These are phyloP conservation scores for Telenomus remus DNA, from an alignment of 1,140 invertebrate genomes.

Conservation along the genomic window DNA sequence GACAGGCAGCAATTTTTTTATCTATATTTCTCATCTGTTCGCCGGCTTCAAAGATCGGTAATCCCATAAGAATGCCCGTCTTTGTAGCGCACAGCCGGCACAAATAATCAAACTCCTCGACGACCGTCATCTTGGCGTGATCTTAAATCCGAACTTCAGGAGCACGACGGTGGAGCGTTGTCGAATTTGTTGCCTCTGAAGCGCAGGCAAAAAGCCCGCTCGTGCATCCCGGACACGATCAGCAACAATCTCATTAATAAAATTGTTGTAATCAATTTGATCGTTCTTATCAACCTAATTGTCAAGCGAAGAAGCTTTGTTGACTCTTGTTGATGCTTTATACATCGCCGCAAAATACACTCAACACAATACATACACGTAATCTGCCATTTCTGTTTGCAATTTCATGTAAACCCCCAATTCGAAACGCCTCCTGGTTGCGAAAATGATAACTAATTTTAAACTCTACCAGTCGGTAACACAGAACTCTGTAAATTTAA, in stretches of 20 bases:
- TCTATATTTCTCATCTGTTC: constrained; percentile 77
- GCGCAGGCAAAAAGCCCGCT: constrained; percentile 3
- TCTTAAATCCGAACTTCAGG: too few species aligned
- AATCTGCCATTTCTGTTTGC: constrained; percentile 24
- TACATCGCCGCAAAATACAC: constrained; percentile 11
- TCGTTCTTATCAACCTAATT: constrained; percentile 16
- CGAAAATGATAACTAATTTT: too few species aligned
- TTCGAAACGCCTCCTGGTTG: too few species aligned
- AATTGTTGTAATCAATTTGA: not conserved
- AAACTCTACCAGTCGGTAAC: too few species aligned
- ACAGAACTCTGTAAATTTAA: too few species aligned
- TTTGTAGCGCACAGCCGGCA: constrained; percentile 78
- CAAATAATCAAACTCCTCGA: constrained; percentile 75
- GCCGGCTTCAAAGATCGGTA: constrained; percentile 78
- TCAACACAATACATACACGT: too few species aligned
- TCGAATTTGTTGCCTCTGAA: constrained; percentile 7
- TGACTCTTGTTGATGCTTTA: constrained; percentile 18
- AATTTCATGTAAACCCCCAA: too few species aligned
- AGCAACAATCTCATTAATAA: too few species aligned
- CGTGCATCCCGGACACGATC: not conserved
- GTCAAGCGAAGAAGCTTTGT: constrained; percentile 15
- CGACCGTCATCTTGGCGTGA: constrained; percentile 74
- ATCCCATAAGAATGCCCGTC: constrained; percentile 75
- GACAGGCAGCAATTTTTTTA: constrained; percentile 79
- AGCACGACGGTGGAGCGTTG: not conserved